These are phyloP conservation scores for Lamellibrachia satsuma DNA, from an alignment of 2,888 invertebrate species.

Conservation along the genomic window DNA sequence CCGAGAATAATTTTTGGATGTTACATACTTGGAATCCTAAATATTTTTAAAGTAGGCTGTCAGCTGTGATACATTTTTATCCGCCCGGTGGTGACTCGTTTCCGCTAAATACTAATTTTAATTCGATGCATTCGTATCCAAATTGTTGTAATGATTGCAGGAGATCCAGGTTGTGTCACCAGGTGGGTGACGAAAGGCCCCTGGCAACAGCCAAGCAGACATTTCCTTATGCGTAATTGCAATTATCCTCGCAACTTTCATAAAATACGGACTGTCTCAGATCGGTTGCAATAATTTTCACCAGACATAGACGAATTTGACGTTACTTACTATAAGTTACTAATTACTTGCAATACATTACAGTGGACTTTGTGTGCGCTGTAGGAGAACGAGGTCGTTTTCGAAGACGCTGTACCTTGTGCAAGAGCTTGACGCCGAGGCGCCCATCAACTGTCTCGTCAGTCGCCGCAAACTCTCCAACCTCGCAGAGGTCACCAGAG, in stretches of 20 bases:
- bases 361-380: neutral
- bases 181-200: neutral
- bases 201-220: neutral
- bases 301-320: neutral
- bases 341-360: neutral
- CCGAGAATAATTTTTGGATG: no score
- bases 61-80: no score
- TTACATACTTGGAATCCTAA: no score
- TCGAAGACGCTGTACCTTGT: neutral
- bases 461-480: slow-evolving; percentile 17
- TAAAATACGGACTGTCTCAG: neutral
- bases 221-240: neutral
- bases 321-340: neutral
- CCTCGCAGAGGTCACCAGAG: slow-evolving; percentile 3
- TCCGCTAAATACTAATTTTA: no score
- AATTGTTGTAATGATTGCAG: no score
- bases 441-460: slow-evolving; percentile 13
- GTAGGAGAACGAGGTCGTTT: neutral
- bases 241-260: neutral
- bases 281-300: neutral
- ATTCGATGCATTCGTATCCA: no score
- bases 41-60: no score
- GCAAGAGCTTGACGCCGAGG: neutral
- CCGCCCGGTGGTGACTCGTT: no score
- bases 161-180: neutral